Base-by-base conservation (phyloP, 2,888 invertebrate genomes). In the Antheraea assamensis region DNA sequence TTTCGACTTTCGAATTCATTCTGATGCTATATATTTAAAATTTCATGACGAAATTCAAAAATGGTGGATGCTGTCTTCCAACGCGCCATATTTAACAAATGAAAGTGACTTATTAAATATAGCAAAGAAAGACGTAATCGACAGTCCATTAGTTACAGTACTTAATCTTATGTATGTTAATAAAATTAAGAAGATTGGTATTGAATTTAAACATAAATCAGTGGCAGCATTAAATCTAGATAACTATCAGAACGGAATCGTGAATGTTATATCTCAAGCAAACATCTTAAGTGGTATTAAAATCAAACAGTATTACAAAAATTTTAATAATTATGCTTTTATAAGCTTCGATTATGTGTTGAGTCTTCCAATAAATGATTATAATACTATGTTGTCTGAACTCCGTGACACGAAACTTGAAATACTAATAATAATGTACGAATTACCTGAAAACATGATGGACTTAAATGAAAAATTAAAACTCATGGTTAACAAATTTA, bases 41-140 rank as follows among this genome's bases (percentile, higher is more conserved):
- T 84, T 83, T 73, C 87, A 87, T 73, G 85, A 86, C n/a, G 82
- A 84, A 78, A 80, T 87, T 74, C 85, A 85, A 77, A 86, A 86
- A 75, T 87, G 87, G 87, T 87, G 87, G 87, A 83, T 85, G 78
- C 74, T 76, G 66, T 77, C 78, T 68, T 78, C 79, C 0, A 76
- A 81, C 55, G 82, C 81, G 0, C 75, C 76, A 7, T 87, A 86
- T 71, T 74, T 86, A 49, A 84, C 81, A 15, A 81, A 80, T 73
- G 75, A 72, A 17, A 82, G 80, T 72, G 77, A 77, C 19, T 81
- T 82, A 73, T 87, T 83, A 73, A 80, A 85, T 71, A 77, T 78
- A 75, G 83, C 86, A 19, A 87, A 83, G 61, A 81, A 79, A 74
- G 84, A 81, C 24, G 83, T 86, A 2, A 79, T 87, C 52, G 81